phyloP scores from a whole-genome alignment of 2,888 invertebrate species.

The Sceliomorpha sp. region DNA sequence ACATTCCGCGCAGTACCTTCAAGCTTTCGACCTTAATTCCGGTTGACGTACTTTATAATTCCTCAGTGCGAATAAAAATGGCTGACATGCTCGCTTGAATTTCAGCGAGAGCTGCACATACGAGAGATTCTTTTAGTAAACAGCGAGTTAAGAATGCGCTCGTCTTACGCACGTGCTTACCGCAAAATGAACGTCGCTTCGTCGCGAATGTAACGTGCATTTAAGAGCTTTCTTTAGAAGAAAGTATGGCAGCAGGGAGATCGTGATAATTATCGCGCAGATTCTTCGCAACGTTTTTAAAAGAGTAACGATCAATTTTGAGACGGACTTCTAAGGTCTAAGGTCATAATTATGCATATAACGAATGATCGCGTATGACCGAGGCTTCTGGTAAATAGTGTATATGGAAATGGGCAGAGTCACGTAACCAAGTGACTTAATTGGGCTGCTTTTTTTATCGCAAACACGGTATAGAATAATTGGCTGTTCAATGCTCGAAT shows the following conservation, averaged over 20 bases:
- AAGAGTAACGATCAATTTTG: conserved; percentile 25
- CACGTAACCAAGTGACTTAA: conserved; percentile 52
- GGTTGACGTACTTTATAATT: conserved; percentile 46
- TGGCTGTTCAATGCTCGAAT: conserved; percentile 50
- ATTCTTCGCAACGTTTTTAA: no score
- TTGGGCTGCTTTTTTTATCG: conserved; percentile 51
- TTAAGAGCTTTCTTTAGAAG: background rate
- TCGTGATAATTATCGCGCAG: no score
- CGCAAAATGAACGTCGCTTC: conserved; percentile 38
- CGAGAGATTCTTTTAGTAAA: conserved; percentile 54
- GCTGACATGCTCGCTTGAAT: conserved; percentile 43
- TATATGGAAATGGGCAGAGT: conserved; percentile 40
- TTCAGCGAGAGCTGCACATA: conserved; percentile 38
- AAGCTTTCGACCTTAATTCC: conserved; percentile 39
- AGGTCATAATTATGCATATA: conserved; percentile 29
- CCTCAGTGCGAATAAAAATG: conserved; percentile 51
- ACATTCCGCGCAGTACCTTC: conserved; percentile 44
- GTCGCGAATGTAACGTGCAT: conserved; percentile 43
- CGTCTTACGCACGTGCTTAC: conserved; percentile 44
- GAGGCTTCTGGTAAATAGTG: conserved; percentile 42
- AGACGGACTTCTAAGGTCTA: conserved; percentile 23
- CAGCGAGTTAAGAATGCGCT: conserved; percentile 49
- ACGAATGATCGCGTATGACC: conserved; percentile 41
- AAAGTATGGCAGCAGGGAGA: no score
- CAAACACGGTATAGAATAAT: conserved; percentile 51